Evolutionary conservation across 2,113 vertebrate species (phyloP).

Genomic region (Callithrix jacchus): DNA sequence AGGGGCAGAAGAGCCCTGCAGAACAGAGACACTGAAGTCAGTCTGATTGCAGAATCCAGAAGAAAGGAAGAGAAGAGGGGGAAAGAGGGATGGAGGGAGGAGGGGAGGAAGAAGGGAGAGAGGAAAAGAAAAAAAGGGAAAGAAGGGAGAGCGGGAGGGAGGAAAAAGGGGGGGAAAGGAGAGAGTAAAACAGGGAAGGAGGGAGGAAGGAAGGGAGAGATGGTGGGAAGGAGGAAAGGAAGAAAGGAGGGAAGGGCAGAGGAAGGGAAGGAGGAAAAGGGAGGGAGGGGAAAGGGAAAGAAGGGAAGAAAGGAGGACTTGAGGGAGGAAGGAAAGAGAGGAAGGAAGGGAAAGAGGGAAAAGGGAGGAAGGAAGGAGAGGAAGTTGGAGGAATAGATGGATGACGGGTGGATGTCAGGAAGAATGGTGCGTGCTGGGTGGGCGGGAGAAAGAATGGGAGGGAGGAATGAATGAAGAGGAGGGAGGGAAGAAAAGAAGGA

Average conservation of each 20-base stretch:
- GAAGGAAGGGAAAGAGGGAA: no score
- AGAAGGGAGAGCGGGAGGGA: accelerated
- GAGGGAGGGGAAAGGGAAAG: not conserved
- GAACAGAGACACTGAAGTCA: not conserved
- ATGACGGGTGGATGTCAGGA: not conserved
- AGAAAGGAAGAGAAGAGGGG: not conserved
- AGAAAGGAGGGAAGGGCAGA: not conserved
- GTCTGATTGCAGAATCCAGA: not conserved
- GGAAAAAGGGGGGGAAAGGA: no score
- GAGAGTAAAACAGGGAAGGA: not conserved
- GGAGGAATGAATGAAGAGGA: no score
- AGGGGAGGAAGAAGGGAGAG: no score
- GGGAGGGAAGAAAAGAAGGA: not conserved
- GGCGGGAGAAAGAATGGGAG: not conserved
- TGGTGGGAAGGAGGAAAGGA: no score
- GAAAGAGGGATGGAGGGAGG: accelerated
- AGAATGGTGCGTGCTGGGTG: not conserved
- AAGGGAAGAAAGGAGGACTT: no score
- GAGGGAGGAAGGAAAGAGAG: no score
- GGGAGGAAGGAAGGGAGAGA: no score
- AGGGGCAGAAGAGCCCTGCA: not conserved
- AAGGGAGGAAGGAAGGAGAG: no score
- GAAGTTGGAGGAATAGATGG: no score
- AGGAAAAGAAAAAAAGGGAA: no score
- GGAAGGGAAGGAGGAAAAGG: not conserved